A percentile compares a stretch with the other conserved stretches of the same genome.
These are phyloP conservation scores for Sipha maydis DNA, from an alignment of 2,888 invertebrate genomes.

Conservation along the genomic window DNA sequence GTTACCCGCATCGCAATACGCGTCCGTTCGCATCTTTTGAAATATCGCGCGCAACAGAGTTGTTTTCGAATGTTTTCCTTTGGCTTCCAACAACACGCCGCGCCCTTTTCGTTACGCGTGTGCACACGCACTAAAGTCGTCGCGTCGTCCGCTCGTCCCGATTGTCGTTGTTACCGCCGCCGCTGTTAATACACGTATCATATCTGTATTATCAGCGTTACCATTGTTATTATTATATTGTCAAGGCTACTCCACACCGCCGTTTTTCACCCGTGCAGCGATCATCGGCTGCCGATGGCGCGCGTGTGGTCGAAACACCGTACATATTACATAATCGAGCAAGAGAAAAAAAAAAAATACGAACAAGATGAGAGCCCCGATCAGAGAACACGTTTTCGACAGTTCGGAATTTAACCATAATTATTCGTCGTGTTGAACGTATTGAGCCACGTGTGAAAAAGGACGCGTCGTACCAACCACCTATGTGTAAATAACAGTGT, in stretches of 20 bases:
- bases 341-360: neutral
- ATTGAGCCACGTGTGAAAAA: no score
- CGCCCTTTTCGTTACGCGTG: neutral
- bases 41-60: constrained; percentile 24
- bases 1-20: neutral
- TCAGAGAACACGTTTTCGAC: no score
- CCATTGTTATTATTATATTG: neutral
- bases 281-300: neutral
- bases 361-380: no score
- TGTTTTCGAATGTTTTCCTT: constrained; percentile 27
- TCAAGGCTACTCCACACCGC: neutral
- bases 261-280: neutral
- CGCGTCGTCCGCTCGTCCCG: neutral
- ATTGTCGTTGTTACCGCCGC: constrained; percentile 4
- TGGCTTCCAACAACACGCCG: neutral
- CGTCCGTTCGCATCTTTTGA: neutral
- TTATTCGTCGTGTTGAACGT: no score
- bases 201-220: neutral
- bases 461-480: no score
- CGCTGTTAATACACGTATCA: neutral
- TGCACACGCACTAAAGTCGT: neutral
- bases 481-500: no score
- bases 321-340: neutral
- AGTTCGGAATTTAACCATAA: no score
- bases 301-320: constrained; percentile 20